Conservation (phyloP, 2,888 invertebrate species). For the Dendrolimus pini region DNA sequence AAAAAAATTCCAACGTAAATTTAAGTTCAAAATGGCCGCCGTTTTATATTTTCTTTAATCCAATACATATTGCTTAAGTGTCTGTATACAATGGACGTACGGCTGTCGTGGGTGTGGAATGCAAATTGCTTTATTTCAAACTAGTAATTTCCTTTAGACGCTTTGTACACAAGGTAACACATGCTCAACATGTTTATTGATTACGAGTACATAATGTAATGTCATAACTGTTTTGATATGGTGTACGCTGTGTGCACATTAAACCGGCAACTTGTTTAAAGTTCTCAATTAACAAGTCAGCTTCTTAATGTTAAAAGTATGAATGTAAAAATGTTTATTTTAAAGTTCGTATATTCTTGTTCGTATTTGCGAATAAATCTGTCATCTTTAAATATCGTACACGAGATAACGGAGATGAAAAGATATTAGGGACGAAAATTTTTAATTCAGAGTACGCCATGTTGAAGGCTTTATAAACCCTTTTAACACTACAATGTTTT, state of each 20-base stretch:
- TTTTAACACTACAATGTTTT: too few species aligned
- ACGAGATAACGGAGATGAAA: too few species aligned
- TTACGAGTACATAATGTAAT: neutral
- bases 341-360: too few species aligned
- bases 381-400: too few species aligned
- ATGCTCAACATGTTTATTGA: neutral
- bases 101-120: conserved; percentile 23
- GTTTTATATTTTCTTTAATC: conserved; percentile 23
- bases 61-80: conserved; percentile 29
- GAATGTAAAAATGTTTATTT: too few species aligned
- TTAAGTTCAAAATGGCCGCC: conserved; percentile 4
- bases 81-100: conserved; percentile 25
- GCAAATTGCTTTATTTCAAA: conserved; percentile 37
- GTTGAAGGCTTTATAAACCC: too few species aligned
- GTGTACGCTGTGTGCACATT: neutral
- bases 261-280: too few species aligned
- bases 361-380: too few species aligned
- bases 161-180: conserved; percentile 19
- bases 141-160: conserved; percentile 28
- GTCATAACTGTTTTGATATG: neutral
- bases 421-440: too few species aligned
- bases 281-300: too few species aligned
- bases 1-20: neutral
- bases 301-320: too few species aligned
- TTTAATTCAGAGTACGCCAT: too few species aligned